Conservation (phyloP, 2,888 invertebrate species). For the Hypercompe scribonia region DNA sequence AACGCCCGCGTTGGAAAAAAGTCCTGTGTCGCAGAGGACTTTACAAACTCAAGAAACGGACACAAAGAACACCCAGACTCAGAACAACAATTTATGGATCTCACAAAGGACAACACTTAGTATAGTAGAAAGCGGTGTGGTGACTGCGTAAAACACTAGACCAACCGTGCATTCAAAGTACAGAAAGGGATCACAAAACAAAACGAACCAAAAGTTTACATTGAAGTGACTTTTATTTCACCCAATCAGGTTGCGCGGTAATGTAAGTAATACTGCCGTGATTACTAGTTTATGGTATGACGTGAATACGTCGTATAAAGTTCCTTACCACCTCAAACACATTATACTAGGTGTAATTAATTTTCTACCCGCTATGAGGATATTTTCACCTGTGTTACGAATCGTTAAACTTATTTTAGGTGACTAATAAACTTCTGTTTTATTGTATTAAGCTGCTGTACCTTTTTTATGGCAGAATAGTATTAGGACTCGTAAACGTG, state of each 20-base stretch:
- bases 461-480: no score
- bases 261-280: slow-evolving; percentile 29
- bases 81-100: no score
- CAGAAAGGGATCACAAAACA: slow-evolving; percentile 23
- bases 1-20: no score
- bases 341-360: slow-evolving; percentile 17
- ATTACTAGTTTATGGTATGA: slow-evolving; percentile 29
- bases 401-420: neutral
- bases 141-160: no score
- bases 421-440: neutral
- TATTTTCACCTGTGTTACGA: neutral
- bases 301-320: slow-evolving; percentile 22
- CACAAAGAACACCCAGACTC: no score
- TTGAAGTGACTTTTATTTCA: slow-evolving; percentile 36
- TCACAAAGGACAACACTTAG: no score
- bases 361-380: neutral
- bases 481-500: no score
- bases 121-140: no score
- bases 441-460: neutral
- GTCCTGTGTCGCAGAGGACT: no score
- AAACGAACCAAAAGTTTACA: slow-evolving; percentile 23
- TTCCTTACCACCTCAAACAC: neutral
- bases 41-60: no score
- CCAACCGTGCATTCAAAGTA: no score
- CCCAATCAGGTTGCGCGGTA: slow-evolving; percentile 21